Evolutionary conservation across 92 coral and sea anemone genomes (phyloP).

Genomic region (Ricordea florida): DNA sequence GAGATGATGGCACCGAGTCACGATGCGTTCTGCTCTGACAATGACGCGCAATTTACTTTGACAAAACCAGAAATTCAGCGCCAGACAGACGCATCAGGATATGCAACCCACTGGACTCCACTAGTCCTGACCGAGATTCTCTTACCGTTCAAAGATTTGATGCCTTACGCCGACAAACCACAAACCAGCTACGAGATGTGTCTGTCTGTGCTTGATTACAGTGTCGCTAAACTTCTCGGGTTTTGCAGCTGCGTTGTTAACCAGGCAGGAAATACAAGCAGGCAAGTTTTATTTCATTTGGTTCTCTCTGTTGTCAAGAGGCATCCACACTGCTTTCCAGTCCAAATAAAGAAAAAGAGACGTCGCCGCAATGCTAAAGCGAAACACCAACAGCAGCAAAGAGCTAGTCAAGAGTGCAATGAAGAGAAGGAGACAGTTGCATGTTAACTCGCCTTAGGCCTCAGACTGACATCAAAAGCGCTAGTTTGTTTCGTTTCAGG

Average conservation of each 20-base stretch:
- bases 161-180: neutral
- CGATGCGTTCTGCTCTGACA: too few species aligned
- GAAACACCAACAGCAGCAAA: neutral
- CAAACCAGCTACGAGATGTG: neutral
- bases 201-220: neutral
- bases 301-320: slow-evolving; percentile 9
- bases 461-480: too few species aligned
- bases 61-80: too few species aligned
- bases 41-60: too few species aligned
- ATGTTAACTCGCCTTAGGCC: too few species aligned
- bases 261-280: neutral
- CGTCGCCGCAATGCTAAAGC: neutral
- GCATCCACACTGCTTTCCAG: slow-evolving; percentile 28
- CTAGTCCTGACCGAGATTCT: too few species aligned
- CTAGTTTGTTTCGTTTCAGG: too few species aligned
- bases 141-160: neutral
- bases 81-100: too few species aligned
- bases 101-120: too few species aligned
- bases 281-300: neutral
- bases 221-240: neutral
- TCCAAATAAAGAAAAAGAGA: neutral
- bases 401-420: neutral
- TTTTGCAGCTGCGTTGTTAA: neutral
- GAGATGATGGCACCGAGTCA: too few species aligned
- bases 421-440: too few species aligned